Evolutionary conservation across 2,888 invertebrate species (phyloP), one percentile per base, ranked within the genome.

Genomic region (Noctua janthe): DNA sequence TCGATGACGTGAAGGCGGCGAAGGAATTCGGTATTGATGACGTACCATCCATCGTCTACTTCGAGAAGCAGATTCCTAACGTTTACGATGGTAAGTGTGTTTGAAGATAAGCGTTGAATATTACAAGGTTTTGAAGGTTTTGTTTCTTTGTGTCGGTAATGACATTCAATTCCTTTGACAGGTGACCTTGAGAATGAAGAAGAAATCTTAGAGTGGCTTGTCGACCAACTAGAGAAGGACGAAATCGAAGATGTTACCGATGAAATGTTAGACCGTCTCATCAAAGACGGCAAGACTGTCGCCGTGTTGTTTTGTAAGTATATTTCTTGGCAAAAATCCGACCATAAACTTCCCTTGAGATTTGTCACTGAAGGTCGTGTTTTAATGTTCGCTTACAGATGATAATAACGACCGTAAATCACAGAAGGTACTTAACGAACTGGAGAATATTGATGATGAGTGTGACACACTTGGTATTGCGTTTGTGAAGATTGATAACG

Each of bases 191-290:
- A 98, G 94, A 98, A 99, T 94, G 99, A 99, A 95, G 98, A 99
- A 91, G 98, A 98, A 94, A 98, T 99, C 89, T 96, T 99, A 76
- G 98, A 98, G 92, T 99, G 99, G 99, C 97, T 99, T 59, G 97
- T 99, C 82, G 98, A 98, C 86, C 99, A 99, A 95, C 97, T 99
- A 88, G 99, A 99, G 94, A 98, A 98, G 91, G 99, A 99, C 94
- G 99, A 99, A 97, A 99, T 99, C 90, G 99, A 99, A 97, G 99
- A 99, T 95, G 98, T 99, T 70, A 99, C 99, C 73, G 99, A 99
- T 95, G 99, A 99, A 96, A 99, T 99, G 99, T 97, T 99, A 90
- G 99, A 99, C 94, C 98, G 98, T 93, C 97, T 99, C 86, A 98
- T 99, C 87, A 98, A 98, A 92, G 99, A 99, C 92, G 98, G 99